Evolutionary conservation across 2,797 vertebrate genomes (phyloP), one percentile per base, ranked within the genome.

Genomic region (Sarcophilus harrisii): DNA sequence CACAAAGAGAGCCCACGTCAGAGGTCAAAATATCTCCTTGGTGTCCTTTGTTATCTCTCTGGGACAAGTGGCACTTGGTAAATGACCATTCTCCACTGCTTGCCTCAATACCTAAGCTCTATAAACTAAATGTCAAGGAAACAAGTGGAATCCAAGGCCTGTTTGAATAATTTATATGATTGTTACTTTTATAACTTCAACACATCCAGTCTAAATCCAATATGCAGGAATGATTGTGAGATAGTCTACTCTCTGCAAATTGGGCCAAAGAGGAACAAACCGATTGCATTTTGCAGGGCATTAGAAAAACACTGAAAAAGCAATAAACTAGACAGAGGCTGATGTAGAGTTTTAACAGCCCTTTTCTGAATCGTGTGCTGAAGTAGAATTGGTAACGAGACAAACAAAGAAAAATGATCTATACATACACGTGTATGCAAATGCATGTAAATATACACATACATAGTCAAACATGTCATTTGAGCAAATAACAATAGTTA

Each of bases 111-210:
- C 81, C 90, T 52, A 81, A 93, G 93, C 54, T 97, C 73, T 91
- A 58, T 89, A 96, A 98, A 97, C 93, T 81, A 92, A 93, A 91
- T 0, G 0, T 96, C n/a, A 97, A 94, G 92, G 95, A 98, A 98
- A 93, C 4, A 0, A 97, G 96, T 91, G 97, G 95, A 98, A 98
- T 97, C 94, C 97, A 96, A 95, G 73, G 95, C n/a, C 95, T 97
- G 16, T 60, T 92, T 97, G 81, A 98, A 98, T 98, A 98, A 98
- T 98, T 97, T 98, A 95, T 97, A 38, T 13, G 28, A 96, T 29
- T 95, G 95, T 96, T 98, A 97, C 96, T 98, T 98, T 97, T 98
- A 97, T 95, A 98, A 97, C 93, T 94, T 97, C 91, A 96, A 95
- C 91, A 97, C 81, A 96, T 94, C 95, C 95, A 97, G 96, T 90